Conservation (phyloP, 2,113 vertebrate genomes). For the Thomomys bottae region DNA sequence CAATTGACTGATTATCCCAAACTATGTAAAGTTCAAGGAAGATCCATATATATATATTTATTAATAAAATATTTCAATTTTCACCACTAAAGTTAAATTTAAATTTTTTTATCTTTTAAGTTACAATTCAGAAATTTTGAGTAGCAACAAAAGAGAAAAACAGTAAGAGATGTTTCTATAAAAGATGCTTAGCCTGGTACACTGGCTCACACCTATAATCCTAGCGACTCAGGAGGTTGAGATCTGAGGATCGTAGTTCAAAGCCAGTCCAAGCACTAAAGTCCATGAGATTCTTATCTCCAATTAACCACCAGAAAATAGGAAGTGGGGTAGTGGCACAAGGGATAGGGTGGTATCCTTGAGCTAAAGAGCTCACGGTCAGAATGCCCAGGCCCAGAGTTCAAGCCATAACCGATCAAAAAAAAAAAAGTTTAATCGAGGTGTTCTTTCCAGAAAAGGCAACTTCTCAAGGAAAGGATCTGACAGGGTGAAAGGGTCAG, state of each 20-base stretch:
- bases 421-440: conserved; percentile 17
- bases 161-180: not conserved
- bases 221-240: too few species aligned
- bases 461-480: not conserved
- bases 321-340: too few species aligned
- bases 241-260: too few species aligned
- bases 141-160: conserved; percentile 30
- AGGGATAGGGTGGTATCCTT: too few species aligned
- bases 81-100: conserved; percentile 37
- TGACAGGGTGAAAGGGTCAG: not conserved
- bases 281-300: too few species aligned
- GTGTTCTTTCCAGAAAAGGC: conserved; percentile 35
- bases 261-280: too few species aligned
- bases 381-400: too few species aligned
- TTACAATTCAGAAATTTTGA: not conserved
- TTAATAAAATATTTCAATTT: not conserved
- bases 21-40: not conserved
- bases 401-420: too few species aligned
- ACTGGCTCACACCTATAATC: too few species aligned
- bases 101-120: conserved; percentile 41
- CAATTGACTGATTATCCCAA: not conserved
- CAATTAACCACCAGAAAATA: too few species aligned
- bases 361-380: too few species aligned
- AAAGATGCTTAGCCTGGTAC: too few species aligned
- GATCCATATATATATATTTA: not conserved